A percentile compares a stretch with the other conserved stretches of the same genome.
These are phyloP conservation scores for Platyscapa corneri DNA, from an alignment of 1,140 invertebrate species.

Conservation along the genomic window DNA sequence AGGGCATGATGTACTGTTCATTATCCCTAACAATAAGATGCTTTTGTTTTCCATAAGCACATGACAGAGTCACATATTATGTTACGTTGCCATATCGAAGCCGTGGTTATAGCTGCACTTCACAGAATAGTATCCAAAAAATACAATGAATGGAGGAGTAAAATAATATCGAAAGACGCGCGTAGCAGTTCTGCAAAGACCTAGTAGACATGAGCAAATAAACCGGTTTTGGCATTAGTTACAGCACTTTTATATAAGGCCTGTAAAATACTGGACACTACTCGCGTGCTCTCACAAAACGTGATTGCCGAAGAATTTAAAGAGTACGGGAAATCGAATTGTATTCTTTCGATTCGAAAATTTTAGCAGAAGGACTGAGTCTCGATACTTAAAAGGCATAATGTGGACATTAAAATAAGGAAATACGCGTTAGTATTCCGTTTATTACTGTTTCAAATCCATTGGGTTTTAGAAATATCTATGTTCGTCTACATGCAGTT, in stretches of 20 bases:
- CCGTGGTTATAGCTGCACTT: neutral
- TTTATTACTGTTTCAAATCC: no score
- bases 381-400: no score
- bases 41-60: slow-evolving; percentile 1
- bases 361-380: neutral
- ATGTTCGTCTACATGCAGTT: no score
- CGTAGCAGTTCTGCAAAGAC: neutral
- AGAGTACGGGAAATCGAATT: neutral
- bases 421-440: no score
- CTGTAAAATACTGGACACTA: slow-evolving; percentile 46
- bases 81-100: neutral
- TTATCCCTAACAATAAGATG: neutral
- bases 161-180: slow-evolving; percentile 32
- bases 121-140: slow-evolving; percentile 1
- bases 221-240: slow-evolving; percentile 60
- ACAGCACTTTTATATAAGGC: slow-evolving; percentile 58
- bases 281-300: neutral
- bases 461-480: no score
- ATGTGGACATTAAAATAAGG: no score
- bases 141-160: neutral
- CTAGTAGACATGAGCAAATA: neutral
- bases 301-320: neutral
- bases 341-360: neutral
- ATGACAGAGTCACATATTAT: neutral
- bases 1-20: neutral